Evolutionary conservation across 1,140 invertebrate species (phyloP), one percentile per base, ranked within the genome.

Genomic region (Aleiodes sp.): DNA sequence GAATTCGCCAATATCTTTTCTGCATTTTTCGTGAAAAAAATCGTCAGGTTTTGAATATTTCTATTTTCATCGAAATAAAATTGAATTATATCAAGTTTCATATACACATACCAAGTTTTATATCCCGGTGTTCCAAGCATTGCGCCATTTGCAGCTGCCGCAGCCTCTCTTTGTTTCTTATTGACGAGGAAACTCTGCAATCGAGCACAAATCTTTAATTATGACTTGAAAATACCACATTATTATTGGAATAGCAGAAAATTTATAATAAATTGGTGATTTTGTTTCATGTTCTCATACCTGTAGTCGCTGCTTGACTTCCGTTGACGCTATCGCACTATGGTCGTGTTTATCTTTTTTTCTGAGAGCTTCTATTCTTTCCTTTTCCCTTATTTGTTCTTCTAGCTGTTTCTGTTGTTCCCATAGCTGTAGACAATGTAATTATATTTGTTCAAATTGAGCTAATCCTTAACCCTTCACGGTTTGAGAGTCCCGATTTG

Each of bases 291-390:
- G 37, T 46, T 35, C 4, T 56, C 19, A 28, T 83, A 94, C 93
- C 89, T 94, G 93, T 76, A 99, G 88, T 77, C 95, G 94, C 86
- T 96, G 95, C 85, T 98, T 98, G 73, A 99, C 97, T 87, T 98
- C 96, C 10, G 94, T 93, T 65, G 96, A 98, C 41, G 96, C 96
- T 72, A 97, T 92, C 19, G 96, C 96, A 88, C 96, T 97, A 86
- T 96, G 94, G 85, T 96, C 94, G 81, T 96, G 93, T 81, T 95
- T 95, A 77, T 95, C 94, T 84, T 97, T 97, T 84, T 97, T 96
- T 74, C 94, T 92, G 60, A 96, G 86, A 16, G 92, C 91, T 76
- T 96, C 93, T 66, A 95, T 87, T 71, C 92, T 87, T 79, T 95
- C 93, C 61, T 94, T 89, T 79, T 96, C 93, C 75, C 91, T 86